A percentile compares a stretch with the other conserved stretches of the same genome.
Evolutionary conservation across 2,888 invertebrate genomes (phyloP).

Genomic region (Sarcophaga variegata): DNA sequence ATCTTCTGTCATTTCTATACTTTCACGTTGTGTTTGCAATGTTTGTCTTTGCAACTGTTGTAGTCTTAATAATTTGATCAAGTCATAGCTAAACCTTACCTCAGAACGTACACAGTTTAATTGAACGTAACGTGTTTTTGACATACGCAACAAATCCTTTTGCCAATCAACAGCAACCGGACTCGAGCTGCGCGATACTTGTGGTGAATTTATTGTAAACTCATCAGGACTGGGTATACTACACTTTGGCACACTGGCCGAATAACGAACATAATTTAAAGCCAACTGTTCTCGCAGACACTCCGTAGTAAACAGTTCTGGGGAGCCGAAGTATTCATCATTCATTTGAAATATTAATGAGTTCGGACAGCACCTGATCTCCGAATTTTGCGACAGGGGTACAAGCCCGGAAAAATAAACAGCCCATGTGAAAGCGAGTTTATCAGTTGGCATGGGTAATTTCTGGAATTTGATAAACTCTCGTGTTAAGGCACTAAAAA

Average conservation of each 20-base stretch:
- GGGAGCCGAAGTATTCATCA: slow-evolving; percentile 91
- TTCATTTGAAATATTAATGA: slow-evolving; percentile 93
- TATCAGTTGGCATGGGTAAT: slow-evolving; percentile 81
- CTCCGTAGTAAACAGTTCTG: slow-evolving; percentile 80
- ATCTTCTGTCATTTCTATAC: slow-evolving; percentile 82
- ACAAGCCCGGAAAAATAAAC: slow-evolving; percentile 92
- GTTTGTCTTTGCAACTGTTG: slow-evolving; percentile 88
- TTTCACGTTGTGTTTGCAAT: slow-evolving; percentile 86
- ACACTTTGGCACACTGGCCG: slow-evolving; percentile 70
- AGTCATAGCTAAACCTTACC: slow-evolving; percentile 88
- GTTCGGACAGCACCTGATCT: slow-evolving; percentile 77
- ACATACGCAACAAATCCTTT: slow-evolving; percentile 72
- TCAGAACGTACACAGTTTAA: slow-evolving; percentile 84
- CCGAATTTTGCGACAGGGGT: slow-evolving; percentile 80
- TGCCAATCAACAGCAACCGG: slow-evolving; percentile 71
- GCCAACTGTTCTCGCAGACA: slow-evolving; percentile 75
- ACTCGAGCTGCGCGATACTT: slow-evolving; percentile 77
- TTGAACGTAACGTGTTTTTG: slow-evolving; percentile 78
- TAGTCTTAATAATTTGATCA: slow-evolving; percentile 87
- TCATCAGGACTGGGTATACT: slow-evolving; percentile 67
- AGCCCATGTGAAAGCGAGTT: slow-evolving; percentile 90
- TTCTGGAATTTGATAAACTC: slow-evolving; percentile 70
- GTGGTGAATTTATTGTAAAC: slow-evolving; percentile 77
- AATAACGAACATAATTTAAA: slow-evolving; percentile 75
- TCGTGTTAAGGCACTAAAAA: slow-evolving; percentile 70